Evolutionary conservation across 92 coral and sea anemone genomes (phyloP).

Genomic region (Palythoa caribaeorum): DNA sequence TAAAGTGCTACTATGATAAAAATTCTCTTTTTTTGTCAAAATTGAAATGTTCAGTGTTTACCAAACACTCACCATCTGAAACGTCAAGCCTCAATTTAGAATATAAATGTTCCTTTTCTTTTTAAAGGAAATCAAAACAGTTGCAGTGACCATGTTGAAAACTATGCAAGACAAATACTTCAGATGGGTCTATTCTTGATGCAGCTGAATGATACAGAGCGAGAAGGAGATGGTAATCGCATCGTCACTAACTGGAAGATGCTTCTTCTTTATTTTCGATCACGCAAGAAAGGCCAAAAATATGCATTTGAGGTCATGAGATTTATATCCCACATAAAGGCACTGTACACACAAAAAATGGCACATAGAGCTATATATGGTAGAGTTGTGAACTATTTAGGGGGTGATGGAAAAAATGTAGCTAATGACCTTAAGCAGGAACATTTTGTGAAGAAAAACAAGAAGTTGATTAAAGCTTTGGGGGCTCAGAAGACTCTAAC

Average conservation of each 20-base stretch:
- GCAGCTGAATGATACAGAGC: slow-evolving; percentile 68
- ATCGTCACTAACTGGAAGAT: slow-evolving; percentile 52
- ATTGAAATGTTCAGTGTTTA: too few species aligned
- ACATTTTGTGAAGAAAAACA: slow-evolving; percentile 51
- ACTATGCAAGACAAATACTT: slow-evolving; percentile 58
- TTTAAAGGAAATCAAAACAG: background rate
- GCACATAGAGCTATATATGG: slow-evolving; percentile 44
- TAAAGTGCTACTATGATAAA: too few species aligned
- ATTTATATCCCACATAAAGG: slow-evolving; percentile 26
- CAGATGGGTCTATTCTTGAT: slow-evolving; percentile 56
- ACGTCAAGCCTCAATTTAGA: too few species aligned
- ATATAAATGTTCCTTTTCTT: background rate
- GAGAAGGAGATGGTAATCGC: slow-evolving; percentile 69
- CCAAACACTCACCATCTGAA: too few species aligned
- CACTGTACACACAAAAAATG: slow-evolving; percentile 34
- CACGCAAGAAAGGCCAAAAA: slow-evolving; percentile 29
- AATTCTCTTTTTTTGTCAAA: too few species aligned
- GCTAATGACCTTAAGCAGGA: slow-evolving; percentile 49
- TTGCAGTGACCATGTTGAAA: background rate
- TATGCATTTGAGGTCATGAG: slow-evolving; percentile 61
- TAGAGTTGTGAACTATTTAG: slow-evolving; percentile 35
- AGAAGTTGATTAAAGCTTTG: slow-evolving; percentile 37
- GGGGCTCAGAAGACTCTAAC: slow-evolving; percentile 50
- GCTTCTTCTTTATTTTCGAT: slow-evolving; percentile 53
- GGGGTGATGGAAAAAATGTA: slow-evolving; percentile 44